These are phyloP conservation scores for Bimastos eiseni DNA, from an alignment of 2,888 invertebrate species.

Conservation along the genomic window DNA sequence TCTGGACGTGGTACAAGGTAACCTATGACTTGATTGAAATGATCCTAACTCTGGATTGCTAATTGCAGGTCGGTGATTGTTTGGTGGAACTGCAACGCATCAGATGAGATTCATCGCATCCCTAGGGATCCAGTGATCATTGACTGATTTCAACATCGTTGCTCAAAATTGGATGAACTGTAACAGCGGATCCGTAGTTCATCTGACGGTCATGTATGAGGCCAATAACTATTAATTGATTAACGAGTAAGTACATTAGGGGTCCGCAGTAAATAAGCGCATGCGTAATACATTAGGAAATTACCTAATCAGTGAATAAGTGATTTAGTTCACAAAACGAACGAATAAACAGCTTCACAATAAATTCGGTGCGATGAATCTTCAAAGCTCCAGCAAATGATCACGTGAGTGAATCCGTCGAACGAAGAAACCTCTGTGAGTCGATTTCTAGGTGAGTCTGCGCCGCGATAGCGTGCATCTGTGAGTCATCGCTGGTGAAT, in stretches of 20 bases:
- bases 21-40: background rate
- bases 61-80: background rate
- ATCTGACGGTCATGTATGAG: background rate
- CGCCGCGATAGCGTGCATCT: background rate
- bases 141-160: background rate
- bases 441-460: background rate
- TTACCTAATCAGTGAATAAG: background rate
- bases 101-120: background rate
- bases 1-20: background rate
- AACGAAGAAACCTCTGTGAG: background rate
- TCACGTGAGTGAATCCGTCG: background rate
- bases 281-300: background rate
- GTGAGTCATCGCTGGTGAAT: conserved; percentile 3
- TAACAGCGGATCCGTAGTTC: background rate
- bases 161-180: background rate
- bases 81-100: background rate
- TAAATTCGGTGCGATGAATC: background rate
- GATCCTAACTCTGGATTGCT: background rate
- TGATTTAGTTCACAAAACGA: background rate
- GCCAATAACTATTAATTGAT: background rate
- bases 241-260: background rate
- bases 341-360: background rate
- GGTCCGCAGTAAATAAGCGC: background rate
- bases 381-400: background rate
- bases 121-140: background rate